Evolutionary conservation across 2,113 vertebrate genomes (phyloP).

Genomic region (Phrynocephalus versicolor): DNA sequence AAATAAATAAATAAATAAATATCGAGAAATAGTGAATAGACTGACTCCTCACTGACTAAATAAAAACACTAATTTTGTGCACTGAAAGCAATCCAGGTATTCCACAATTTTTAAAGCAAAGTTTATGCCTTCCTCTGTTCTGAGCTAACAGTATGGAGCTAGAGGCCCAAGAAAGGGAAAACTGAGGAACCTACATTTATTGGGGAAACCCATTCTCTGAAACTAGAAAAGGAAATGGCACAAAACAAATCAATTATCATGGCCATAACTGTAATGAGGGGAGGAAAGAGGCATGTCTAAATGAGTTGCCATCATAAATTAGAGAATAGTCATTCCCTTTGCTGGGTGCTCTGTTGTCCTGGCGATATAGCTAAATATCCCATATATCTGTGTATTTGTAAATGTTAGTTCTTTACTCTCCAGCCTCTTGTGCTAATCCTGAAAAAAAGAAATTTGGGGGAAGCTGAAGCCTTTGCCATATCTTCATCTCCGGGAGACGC

Average conservation of each 20-base stretch:
- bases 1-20: too few relatives aligned
- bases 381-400: not conserved
- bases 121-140: not conserved
- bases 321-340: not conserved
- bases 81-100: not conserved
- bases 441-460: not conserved
- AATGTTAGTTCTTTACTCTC: not conserved
- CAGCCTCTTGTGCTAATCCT: not conserved
- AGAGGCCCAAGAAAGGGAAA: not conserved
- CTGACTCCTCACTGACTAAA: too few relatives aligned
- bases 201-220: not conserved
- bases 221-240: slow-evolving; percentile 16
- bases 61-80: not conserved
- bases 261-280: slow-evolving; percentile 20
- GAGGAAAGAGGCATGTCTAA: slow-evolving; percentile 27
- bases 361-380: not conserved
- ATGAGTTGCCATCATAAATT: slow-evolving; percentile 20
- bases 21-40: too few relatives aligned
- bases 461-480: not conserved
- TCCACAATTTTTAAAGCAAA: not conserved
- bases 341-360: not conserved
- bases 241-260: slow-evolving; percentile 32
- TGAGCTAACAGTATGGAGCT: not conserved
- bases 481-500: not conserved
- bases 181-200: slow-evolving; percentile 1